These are phyloP conservation scores for Conus canariensis DNA, from an alignment of 2,888 invertebrate genomes.

Conservation along the genomic window DNA sequence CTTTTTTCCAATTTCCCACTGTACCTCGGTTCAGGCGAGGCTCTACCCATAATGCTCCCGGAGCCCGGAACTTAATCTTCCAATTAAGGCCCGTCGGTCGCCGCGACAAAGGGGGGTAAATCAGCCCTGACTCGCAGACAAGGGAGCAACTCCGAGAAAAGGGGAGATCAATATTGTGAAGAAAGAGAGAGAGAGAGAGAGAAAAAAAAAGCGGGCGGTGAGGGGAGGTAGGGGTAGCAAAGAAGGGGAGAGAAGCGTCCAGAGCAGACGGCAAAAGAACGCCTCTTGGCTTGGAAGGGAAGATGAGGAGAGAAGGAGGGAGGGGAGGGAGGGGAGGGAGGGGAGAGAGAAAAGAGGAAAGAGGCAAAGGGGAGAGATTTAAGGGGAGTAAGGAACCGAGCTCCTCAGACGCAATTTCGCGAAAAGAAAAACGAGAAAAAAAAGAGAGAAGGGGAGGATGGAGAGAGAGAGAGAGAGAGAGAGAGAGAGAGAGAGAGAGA, in stretches of 20 bases:
- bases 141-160: constrained; percentile 37
- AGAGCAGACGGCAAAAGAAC: constrained; percentile 11
- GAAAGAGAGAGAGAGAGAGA: constrained; percentile 18
- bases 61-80: constrained; percentile 43
- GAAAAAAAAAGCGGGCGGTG: background rate
- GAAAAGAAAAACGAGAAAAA: background rate
- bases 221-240: background rate
- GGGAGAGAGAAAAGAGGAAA: too few species aligned
- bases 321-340: background rate
- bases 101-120: constrained; percentile 45
- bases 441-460: background rate
- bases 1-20: constrained; percentile 38
- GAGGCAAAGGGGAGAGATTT: background rate
- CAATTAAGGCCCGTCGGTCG: constrained; percentile 43
- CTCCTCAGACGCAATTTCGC: constrained; percentile 34
- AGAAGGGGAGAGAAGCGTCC: background rate
- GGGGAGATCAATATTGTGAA: constrained; percentile 38
- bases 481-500: background rate
- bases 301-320: background rate
- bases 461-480: background rate
- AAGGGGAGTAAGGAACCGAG: background rate
- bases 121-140: constrained; percentile 43
- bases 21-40: constrained; percentile 33
- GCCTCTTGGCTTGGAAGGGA: constrained; percentile 16
- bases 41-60: constrained; percentile 37